Conservation (phyloP, 2,113 vertebrate species). For the Lanius ludovicianus region DNA sequence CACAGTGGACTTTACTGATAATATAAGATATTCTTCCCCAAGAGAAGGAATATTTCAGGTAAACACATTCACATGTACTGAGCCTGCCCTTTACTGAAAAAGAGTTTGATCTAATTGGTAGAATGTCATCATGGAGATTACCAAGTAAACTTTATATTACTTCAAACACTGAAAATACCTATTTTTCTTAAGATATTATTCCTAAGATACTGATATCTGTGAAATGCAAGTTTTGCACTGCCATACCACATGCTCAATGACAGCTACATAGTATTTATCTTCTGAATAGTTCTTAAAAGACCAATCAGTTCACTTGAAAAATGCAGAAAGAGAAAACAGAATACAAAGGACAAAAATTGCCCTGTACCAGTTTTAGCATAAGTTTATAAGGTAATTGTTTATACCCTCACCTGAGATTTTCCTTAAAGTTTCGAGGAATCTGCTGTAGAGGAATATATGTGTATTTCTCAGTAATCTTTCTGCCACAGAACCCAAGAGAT, state of each 20-base stretch:
- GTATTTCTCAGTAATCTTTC: background rate
- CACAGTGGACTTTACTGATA: conserved; percentile 37
- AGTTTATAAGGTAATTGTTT: background rate
- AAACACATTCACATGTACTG: conserved; percentile 15
- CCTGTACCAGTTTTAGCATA: background rate
- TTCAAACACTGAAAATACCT: background rate
- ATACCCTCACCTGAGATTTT: background rate
- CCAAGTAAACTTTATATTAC: background rate
- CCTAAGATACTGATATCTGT: background rate
- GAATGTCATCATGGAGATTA: conserved; percentile 9
- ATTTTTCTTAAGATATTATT: background rate
- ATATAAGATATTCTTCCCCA: conserved; percentile 38
- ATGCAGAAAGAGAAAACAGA: background rate
- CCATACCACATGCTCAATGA: background rate
- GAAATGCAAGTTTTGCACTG: background rate
- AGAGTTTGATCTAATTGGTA: conserved; percentile 31
- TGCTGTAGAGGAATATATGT: background rate
- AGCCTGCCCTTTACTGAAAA: conserved; percentile 27
- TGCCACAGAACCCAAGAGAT: conserved; percentile 17
- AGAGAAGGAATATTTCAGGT: conserved; percentile 55
- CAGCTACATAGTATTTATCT: background rate
- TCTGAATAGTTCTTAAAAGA: background rate
- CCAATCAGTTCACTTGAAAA: background rate
- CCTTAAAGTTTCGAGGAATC: background rate
- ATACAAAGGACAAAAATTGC: background rate